phyloP scores from a whole-genome alignment of 2,797 vertebrate species.

The Xiphophorus birchmanni region DNA sequence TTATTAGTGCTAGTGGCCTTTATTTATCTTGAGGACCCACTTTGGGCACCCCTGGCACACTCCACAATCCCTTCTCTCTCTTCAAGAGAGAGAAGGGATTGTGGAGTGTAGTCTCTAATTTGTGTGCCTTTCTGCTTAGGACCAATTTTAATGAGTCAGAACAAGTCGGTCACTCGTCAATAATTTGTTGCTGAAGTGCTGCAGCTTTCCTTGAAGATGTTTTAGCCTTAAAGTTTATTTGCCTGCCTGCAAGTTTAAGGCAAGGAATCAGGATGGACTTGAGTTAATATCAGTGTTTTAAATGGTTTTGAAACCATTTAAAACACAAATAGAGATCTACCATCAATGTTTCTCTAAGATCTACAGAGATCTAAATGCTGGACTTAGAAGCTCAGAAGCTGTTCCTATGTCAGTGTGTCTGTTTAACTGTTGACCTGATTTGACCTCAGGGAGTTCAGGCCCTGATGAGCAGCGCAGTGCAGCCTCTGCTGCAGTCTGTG shows the following conservation, averaged over 20 bases:
- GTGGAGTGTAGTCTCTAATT: too few relatives aligned
- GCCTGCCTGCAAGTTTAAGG: background rate
- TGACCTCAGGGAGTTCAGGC: slow-evolving; percentile 82
- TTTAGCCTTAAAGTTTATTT: too few relatives aligned
- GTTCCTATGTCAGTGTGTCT: background rate
- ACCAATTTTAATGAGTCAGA: too few relatives aligned
- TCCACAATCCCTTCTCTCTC: too few relatives aligned
- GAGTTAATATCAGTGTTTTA: background rate
- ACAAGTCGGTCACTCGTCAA: background rate
- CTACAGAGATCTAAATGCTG: too few relatives aligned
- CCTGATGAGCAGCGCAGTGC: slow-evolving; percentile 91
- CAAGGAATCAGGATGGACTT: background rate
- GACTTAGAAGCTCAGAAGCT: too few relatives aligned
- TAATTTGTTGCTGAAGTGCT: background rate
- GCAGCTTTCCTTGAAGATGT: too few relatives aligned
- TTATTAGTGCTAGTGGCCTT: background rate
- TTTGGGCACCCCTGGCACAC: too few relatives aligned
- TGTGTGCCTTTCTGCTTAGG: too few relatives aligned
- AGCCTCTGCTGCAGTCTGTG: slow-evolving; percentile 92
- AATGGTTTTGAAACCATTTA: background rate
- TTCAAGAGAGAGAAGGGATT: too few relatives aligned
- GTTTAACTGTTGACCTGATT: background rate
- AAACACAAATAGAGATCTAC: background rate
- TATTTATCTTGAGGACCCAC: too few relatives aligned
- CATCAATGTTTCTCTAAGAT: background rate